Percentiles rank a stretch among this genome's conserved stretches.
phyloP scores from a whole-genome alignment of 1,140 invertebrate genomes.

The Forficula auricularia region DNA sequence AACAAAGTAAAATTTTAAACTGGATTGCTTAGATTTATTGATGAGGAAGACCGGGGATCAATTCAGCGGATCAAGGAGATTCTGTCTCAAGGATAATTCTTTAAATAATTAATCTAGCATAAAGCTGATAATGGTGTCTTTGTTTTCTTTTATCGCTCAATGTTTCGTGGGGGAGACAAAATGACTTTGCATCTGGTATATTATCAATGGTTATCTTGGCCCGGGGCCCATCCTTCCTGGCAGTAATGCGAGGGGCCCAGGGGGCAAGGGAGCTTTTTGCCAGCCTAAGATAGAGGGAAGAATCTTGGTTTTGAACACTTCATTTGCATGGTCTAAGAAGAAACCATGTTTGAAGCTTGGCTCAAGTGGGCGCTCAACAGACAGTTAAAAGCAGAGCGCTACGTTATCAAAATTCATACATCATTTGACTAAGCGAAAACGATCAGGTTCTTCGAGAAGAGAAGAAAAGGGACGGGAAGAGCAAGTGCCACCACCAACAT shows the following conservation, averaged over 20 bases:
- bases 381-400: slow-evolving; percentile 2
- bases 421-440: slow-evolving; percentile 17
- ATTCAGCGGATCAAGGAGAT: slow-evolving; percentile 1
- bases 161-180: background rate
- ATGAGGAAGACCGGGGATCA: no score
- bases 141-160: slow-evolving; percentile 11
- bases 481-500: slow-evolving; percentile 7
- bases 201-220: no score
- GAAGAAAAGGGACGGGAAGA: background rate
- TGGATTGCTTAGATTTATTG: no score
- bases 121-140: slow-evolving; percentile 12
- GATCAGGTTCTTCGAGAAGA: slow-evolving; percentile 11
- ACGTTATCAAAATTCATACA: slow-evolving; percentile 17
- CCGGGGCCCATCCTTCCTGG: background rate
- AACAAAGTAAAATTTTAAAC: no score
- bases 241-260: background rate
- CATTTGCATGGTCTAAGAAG: slow-evolving; percentile 11
- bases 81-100: slow-evolving; percentile 2
- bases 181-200: background rate
- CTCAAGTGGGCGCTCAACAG: no score
- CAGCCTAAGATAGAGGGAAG: background rate
- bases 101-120: slow-evolving; percentile 15
- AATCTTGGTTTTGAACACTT: slow-evolving; percentile 4
- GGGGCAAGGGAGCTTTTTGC: background rate
- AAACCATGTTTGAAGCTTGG: background rate